Percentiles rank a stretch among this genome's conserved stretches.
These are phyloP conservation scores for Crypturellus undulatus DNA, from an alignment of 2,113 vertebrate genomes.

Conservation along the genomic window DNA sequence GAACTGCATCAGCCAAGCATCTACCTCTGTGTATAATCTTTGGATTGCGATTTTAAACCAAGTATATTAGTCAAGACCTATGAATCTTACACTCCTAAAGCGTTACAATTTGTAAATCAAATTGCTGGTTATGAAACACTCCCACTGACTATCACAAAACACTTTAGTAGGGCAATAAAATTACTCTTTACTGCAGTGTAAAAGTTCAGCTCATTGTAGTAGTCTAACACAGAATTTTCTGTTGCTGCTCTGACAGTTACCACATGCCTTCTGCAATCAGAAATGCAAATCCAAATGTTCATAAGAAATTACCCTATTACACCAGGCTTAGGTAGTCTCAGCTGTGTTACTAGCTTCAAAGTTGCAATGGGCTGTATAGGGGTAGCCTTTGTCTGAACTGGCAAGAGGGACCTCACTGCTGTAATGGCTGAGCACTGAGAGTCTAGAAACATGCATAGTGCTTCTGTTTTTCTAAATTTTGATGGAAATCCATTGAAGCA, in stretches of 20 bases:
- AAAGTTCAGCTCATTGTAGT: background rate
- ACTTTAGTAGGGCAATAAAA: background rate
- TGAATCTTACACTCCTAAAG: background rate
- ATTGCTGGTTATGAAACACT: background rate
- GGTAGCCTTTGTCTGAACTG: background rate
- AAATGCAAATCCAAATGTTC: background rate
- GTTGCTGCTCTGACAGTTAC: background rate
- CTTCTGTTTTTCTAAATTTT: background rate
- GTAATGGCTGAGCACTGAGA: background rate
- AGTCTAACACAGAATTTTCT: background rate
- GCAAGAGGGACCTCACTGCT: background rate
- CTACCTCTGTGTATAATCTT: background rate
- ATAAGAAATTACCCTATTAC: background rate
- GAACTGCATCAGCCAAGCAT: background rate
- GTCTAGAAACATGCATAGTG: background rate
- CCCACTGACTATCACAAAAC: background rate
- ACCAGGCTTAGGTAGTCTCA: background rate
- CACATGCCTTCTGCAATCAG: background rate
- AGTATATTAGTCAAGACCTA: background rate
- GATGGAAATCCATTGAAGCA: background rate
- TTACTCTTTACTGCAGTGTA: background rate
- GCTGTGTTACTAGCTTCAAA: background rate
- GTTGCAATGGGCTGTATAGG: fast-evolving
- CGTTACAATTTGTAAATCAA: background rate
- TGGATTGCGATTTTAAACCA: background rate